Percentiles rank a stretch among this genome's conserved stretches.
Evolutionary conservation across 2,113 vertebrate species (phyloP).

Genomic region (Alces alces): DNA sequence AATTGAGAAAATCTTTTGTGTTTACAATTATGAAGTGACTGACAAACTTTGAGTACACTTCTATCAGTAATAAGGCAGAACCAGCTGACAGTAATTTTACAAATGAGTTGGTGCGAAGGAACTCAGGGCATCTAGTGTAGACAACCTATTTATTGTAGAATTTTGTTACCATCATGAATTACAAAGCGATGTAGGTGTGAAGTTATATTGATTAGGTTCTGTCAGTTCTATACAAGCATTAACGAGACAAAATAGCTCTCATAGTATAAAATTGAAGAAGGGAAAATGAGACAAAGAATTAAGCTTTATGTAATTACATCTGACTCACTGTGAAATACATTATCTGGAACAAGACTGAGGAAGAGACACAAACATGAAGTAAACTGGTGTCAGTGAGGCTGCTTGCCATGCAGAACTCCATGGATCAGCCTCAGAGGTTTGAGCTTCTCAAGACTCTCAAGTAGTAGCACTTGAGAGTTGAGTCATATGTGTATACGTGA

Average conservation of each 20-base stretch:
- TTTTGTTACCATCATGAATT: slow-evolving; percentile 38
- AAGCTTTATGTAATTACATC: slow-evolving; percentile 16
- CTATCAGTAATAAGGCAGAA: slow-evolving; percentile 6
- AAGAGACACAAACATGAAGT: neutral
- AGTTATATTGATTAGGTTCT: neutral
- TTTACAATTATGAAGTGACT: neutral
- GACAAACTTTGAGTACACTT: neutral
- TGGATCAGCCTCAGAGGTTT: neutral
- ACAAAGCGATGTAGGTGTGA: neutral
- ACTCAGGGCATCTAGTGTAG: neutral
- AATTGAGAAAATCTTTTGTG: neutral
- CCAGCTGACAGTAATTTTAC: neutral
- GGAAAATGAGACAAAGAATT: slow-evolving; percentile 10
- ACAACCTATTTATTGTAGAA: neutral
- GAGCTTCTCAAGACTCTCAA: neutral
- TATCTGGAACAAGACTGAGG: neutral
- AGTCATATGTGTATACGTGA: neutral
- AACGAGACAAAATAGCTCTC: neutral
- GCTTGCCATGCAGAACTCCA: neutral
- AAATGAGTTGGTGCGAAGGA: neutral
- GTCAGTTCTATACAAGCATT: neutral
- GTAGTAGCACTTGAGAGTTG: neutral
- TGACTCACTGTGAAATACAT: neutral
- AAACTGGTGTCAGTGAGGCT: neutral
- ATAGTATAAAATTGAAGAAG: slow-evolving; percentile 18